Evolutionary conservation across 2,797 vertebrate genomes (phyloP), one percentile per base, ranked within the genome.

Genomic region (Chanos chanos): DNA sequence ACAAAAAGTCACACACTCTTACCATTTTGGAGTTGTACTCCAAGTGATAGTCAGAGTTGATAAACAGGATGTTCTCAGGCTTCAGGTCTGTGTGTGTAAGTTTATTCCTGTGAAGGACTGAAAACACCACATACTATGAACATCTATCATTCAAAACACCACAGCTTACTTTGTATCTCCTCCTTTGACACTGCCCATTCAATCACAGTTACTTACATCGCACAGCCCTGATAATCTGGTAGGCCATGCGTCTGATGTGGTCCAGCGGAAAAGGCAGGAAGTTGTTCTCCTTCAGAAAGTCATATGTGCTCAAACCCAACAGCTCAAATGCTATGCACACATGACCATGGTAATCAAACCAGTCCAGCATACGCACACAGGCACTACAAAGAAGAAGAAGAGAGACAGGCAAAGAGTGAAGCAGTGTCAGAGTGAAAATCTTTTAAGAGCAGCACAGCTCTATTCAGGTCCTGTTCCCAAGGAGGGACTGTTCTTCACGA

Each of bases 81-180:
- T 98, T 98, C 74, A 98, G 85, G 83, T 98, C 96, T 1, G 95
- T 98, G 82, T 98, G 96, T 8, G 94, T 98, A 81, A 98, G 77
- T 64, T 96, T 93, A 86, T 95, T 96, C 65, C 92, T 90, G 77
- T 98, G 96, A 34, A 98, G 84, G 80, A 98, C 94, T 98, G 71
- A 1, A 77, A 8, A 70, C 22, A 55, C 66, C 76, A 74, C 7
- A 55, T 9, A 47, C 28, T 5, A 36, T 72, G 49, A 56, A 62
- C 41, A 31, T 1, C 4, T 19, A 52, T 30, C 2, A 1, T 21
- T 0, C 12, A 4, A 6, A 18, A 33, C 8, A 49, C 2, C n/a
- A n/a, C n/a, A n/a, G n/a, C n/a, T n/a, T n/a, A n/a, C n/a, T n/a
- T n/a, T n/a, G n/a, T n/a, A n/a, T n/a, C n/a, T n/a, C n/a, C n/a